Conservation (phyloP, 2,888 invertebrate genomes). For the Epinotia brunnichana region DNA sequence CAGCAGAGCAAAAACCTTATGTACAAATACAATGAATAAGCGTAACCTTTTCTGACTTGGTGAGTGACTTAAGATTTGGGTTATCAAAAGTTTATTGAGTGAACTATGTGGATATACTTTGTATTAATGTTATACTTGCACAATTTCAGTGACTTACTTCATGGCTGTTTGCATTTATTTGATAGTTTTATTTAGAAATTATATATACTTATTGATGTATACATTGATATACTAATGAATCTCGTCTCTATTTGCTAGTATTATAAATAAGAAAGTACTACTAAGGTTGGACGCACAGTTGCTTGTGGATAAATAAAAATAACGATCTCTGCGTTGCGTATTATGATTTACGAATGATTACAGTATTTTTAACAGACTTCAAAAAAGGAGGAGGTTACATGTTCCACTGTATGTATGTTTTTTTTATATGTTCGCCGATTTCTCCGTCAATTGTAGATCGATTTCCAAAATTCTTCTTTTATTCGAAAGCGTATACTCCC, state of each 20-base stretch:
- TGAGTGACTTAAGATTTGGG: conserved; percentile 1
- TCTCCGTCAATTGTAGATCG: too few species aligned
- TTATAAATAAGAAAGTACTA: neutral
- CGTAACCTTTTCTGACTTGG: neutral
- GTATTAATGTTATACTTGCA: conserved; percentile 3
- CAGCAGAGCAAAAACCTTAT: neutral
- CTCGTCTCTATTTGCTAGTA: neutral
- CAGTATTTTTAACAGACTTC: too few species aligned
- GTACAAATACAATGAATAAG: neutral
- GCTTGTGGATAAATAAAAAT: neutral
- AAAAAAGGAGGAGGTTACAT: too few species aligned
- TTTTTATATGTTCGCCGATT: too few species aligned
- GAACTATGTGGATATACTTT: conserved; percentile 2
- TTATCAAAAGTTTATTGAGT: neutral
- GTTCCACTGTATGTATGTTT: too few species aligned
- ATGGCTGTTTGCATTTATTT: neutral
- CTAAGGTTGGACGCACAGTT: neutral
- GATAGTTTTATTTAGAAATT: conserved; percentile 3
- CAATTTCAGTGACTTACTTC: neutral
- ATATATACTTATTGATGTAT: conserved; percentile 5
- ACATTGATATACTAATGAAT: conserved; percentile 10
- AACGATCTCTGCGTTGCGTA: too few species aligned
- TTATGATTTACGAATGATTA: too few species aligned
- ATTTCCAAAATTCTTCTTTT: too few species aligned
- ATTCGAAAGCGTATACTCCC: too few species aligned